Evolutionary conservation across 1,140 invertebrate genomes (phyloP).

Genomic region (Mizuhopecten yessoensis): DNA sequence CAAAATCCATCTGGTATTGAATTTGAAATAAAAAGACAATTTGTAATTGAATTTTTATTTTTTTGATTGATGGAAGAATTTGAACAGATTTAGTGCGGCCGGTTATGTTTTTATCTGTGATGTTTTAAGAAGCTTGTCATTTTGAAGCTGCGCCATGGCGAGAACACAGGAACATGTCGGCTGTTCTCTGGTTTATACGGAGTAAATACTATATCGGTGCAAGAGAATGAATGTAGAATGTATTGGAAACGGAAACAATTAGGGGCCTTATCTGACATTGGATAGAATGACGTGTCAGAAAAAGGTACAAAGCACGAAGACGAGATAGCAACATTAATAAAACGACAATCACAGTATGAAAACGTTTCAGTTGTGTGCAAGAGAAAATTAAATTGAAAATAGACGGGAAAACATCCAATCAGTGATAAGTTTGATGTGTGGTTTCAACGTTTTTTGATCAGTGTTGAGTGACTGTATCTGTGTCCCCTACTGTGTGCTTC

Average conservation of each 20-base stretch:
- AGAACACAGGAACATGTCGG: background rate
- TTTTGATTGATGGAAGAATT: background rate
- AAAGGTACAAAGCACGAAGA: background rate
- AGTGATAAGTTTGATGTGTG: background rate
- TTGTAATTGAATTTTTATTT: too few species aligned
- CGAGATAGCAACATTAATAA: background rate
- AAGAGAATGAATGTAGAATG: background rate
- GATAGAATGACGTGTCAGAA: constrained; percentile 25
- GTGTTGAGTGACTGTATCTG: background rate
- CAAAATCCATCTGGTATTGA: too few species aligned
- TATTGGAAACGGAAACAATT: constrained; percentile 38
- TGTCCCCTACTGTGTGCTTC: background rate
- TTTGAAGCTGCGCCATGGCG: background rate
- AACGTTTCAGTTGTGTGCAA: background rate
- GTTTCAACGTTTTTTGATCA: background rate
- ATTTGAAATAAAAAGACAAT: too few species aligned
- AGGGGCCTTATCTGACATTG: background rate
- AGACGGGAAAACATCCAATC: background rate
- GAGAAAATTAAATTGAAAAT: constrained; percentile 24
- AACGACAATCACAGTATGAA: constrained; percentile 18
- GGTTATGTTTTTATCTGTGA: background rate
- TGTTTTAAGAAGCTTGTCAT: background rate
- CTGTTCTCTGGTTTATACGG: background rate
- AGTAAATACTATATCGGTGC: background rate
- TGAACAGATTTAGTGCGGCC: background rate